Evolutionary conservation across 2,888 invertebrate species (phyloP).

Genomic region (Aspidiotus destructor): DNA sequence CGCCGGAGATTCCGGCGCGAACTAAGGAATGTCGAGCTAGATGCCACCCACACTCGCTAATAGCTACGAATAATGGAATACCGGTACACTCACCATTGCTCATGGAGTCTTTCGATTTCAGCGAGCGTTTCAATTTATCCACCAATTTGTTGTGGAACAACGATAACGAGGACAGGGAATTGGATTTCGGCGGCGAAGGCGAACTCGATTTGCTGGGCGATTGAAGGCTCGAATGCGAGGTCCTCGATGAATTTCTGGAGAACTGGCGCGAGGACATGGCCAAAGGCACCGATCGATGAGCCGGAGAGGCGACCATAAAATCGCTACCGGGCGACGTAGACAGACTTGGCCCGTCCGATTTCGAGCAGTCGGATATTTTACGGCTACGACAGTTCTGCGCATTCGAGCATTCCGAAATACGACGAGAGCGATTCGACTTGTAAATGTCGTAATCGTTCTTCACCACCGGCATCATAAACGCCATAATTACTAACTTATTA

Average conservation of each 20-base stretch:
- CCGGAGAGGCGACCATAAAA: conserved; percentile 46
- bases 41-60: too few relatives aligned
- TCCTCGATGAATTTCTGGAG: conserved; percentile 52
- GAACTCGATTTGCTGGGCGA: conserved; percentile 59
- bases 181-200: conserved; percentile 53
- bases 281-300: conserved; percentile 58
- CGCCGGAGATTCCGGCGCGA: too few relatives aligned
- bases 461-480: conserved; percentile 91
- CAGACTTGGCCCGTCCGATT: conserved; percentile 62
- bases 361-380: conserved; percentile 60
- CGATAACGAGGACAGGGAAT: conserved; percentile 54
- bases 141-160: conserved; percentile 72
- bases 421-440: conserved; percentile 67
- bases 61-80: too few relatives aligned
- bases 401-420: conserved; percentile 64
- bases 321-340: conserved; percentile 57
- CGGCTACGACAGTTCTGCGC: conserved; percentile 53
- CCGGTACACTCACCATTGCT: conserved; percentile 21
- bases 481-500: conserved; percentile 49
- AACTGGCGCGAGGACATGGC: conserved; percentile 53
- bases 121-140: conserved; percentile 64
- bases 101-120: conserved; percentile 41
- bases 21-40: too few relatives aligned
- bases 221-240: conserved; percentile 53
- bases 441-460: conserved; percentile 91